Evolutionary conservation across 1,140 invertebrate genomes (phyloP).

Genomic region (Nasonia giraulti): DNA sequence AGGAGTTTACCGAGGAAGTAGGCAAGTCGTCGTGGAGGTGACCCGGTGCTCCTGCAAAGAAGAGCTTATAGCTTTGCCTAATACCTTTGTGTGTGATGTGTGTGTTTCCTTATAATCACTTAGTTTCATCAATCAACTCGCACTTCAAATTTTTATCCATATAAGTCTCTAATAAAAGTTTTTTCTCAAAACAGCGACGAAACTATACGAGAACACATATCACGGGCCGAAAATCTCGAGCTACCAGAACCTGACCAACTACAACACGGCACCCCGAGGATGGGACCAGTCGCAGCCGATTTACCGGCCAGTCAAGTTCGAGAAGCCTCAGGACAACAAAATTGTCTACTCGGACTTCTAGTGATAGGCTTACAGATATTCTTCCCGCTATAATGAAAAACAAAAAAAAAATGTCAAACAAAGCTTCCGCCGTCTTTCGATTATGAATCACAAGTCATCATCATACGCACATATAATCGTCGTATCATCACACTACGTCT

Average conservation of each 20-base stretch:
- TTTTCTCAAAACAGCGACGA: conserved; percentile 56
- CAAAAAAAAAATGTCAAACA: neutral
- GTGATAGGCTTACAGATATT: neutral
- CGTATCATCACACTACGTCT: conserved; percentile 6
- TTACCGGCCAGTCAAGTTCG: conserved; percentile 82
- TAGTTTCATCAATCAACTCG: too few species aligned
- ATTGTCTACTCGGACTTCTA: conserved; percentile 81
- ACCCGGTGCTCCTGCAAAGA: neutral
- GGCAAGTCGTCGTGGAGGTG: conserved; percentile 40
- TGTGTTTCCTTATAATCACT: too few species aligned
- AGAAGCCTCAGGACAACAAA: conserved; percentile 70
- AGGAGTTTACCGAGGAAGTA: conserved; percentile 45
- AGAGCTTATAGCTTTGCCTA: too few species aligned
- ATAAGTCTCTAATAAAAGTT: neutral
- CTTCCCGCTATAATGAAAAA: neutral
- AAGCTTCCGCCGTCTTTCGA: conserved; percentile 29
- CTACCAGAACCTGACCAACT: conserved; percentile 76
- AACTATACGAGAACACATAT: conserved; percentile 64
- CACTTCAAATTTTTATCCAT: neutral
- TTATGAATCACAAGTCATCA: neutral
- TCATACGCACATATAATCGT: neutral
- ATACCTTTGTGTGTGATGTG: too few species aligned
- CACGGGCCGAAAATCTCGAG: conserved; percentile 70
- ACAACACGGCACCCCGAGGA: conserved; percentile 87
- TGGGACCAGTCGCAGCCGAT: conserved; percentile 81